Evolutionary conservation across 1,140 invertebrate genomes (phyloP).

Genomic region (Magallana ariakensis): DNA sequence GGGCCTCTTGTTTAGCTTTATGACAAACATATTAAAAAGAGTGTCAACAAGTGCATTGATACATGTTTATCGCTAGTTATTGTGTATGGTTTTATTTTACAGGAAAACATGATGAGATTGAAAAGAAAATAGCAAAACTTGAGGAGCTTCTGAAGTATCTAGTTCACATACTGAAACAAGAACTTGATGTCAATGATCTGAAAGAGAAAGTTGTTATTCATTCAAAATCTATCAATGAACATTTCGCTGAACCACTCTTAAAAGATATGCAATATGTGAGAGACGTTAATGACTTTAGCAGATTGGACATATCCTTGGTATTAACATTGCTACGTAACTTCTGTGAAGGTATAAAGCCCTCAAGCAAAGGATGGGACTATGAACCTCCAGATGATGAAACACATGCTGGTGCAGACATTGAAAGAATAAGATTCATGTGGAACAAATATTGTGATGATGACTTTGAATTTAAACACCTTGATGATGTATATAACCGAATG

Average conservation of each 20-base stretch:
- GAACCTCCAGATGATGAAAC: background rate
- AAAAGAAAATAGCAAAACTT: too few relatives aligned
- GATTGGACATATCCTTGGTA: background rate
- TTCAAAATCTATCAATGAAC: background rate
- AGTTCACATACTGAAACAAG: background rate
- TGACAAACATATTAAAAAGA: too few relatives aligned
- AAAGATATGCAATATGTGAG: background rate
- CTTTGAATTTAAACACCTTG: background rate
- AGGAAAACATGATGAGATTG: too few relatives aligned
- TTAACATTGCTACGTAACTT: background rate
- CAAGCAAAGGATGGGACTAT: background rate
- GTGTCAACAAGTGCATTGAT: too few relatives aligned
- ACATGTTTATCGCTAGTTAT: too few relatives aligned
- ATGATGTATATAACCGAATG: background rate
- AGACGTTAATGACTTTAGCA: background rate
- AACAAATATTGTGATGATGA: constrained; percentile 6
- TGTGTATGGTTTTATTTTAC: too few relatives aligned
- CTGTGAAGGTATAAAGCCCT: background rate
- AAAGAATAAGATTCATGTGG: background rate
- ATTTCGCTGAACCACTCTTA: background rate
- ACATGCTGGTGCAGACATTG: background rate
- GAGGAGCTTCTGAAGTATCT: background rate
- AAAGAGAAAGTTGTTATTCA: background rate
- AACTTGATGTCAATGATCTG: background rate
- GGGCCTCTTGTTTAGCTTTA: too few relatives aligned